phyloP scores from a whole-genome alignment of 2,113 vertebrate species.

The Boulengeromyrus knoepffleri region DNA sequence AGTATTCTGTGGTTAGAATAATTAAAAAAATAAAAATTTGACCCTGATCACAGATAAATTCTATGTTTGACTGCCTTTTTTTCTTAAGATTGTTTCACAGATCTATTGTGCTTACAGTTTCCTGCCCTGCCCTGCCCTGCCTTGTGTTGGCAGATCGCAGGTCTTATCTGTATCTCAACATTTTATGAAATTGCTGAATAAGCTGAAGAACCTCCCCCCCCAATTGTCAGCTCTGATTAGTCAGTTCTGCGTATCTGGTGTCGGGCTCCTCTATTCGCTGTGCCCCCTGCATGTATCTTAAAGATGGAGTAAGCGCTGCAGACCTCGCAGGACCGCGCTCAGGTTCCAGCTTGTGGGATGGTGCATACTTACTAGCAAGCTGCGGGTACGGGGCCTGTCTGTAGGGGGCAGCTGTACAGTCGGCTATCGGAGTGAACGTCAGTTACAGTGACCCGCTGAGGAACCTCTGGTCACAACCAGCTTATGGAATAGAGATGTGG shows the following conservation, averaged over 20 bases:
- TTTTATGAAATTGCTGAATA: background rate
- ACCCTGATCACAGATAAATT: background rate
- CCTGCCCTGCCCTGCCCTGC: background rate
- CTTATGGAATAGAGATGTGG: background rate
- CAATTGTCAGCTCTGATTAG: background rate
- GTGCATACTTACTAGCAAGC: background rate
- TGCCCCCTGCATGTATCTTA: background rate
- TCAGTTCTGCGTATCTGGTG: background rate
- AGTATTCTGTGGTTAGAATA: background rate
- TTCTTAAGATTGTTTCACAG: background rate
- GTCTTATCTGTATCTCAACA: slow-evolving; percentile 1
- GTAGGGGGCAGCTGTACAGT: background rate
- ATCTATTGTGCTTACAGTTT: background rate
- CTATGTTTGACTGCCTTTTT: background rate
- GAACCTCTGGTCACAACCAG: background rate
- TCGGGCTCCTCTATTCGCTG: background rate
- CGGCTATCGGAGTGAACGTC: background rate
- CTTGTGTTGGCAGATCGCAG: background rate
- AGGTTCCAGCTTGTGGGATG: background rate
- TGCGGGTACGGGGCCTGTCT: background rate
- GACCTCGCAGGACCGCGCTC: background rate
- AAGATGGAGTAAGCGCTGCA: background rate
- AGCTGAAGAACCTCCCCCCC: background rate
- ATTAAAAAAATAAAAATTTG: background rate
- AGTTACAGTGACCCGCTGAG: background rate